Conservation (phyloP, 2,797 vertebrate genomes). For the Sebastes melanostomus region DNA sequence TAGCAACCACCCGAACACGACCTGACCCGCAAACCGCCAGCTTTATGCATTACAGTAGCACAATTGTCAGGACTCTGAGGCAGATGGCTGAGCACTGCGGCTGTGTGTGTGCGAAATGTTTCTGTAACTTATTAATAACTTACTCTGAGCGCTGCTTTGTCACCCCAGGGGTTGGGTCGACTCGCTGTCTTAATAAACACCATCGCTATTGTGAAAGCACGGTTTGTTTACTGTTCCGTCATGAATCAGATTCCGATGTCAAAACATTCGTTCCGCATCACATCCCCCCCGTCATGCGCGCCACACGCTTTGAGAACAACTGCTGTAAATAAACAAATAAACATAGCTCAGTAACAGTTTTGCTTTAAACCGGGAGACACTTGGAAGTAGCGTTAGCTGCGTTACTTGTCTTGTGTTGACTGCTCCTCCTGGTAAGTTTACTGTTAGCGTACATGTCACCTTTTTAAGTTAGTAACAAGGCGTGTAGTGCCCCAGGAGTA, state of each 20-base stretch:
- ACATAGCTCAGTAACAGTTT: background rate
- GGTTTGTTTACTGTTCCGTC: background rate
- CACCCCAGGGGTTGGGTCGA: background rate
- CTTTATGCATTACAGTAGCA: background rate
- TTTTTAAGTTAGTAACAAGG: background rate
- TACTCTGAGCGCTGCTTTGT: background rate
- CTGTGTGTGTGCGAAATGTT: background rate
- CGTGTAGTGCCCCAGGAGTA: background rate
- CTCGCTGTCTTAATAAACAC: background rate
- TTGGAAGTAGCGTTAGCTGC: background rate
- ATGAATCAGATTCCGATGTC: background rate
- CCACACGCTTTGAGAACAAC: background rate
- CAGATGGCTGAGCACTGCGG: background rate
- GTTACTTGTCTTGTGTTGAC: background rate
- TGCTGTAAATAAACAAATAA: background rate
- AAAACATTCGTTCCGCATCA: background rate
- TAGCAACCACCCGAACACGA: background rate
- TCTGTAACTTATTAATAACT: background rate
- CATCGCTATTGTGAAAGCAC: background rate
- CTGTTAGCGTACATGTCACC: background rate
- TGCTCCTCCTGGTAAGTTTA: background rate
- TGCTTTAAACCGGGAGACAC: background rate
- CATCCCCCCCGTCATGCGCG: background rate
- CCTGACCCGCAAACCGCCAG: background rate
- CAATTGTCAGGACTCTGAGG: background rate